Base-by-base conservation (phyloP, 2,888 invertebrate species). In the Agrochola macilenta region DNA sequence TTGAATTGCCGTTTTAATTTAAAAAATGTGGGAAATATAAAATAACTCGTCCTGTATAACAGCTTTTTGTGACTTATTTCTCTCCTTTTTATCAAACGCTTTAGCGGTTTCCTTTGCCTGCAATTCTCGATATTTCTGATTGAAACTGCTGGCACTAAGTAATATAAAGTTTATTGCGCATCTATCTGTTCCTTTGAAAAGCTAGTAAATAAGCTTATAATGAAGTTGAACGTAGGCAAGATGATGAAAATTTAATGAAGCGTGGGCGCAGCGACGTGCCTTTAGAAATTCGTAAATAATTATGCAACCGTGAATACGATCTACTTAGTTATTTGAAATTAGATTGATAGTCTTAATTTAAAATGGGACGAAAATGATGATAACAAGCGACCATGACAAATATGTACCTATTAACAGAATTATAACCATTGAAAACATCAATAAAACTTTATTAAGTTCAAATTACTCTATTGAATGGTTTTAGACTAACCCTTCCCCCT, bases 1-100 rank as follows among this genome's bases (percentile, higher is more conserved):
- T 66, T 58, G 26, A 5, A 66, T 66, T 46, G 7, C 11, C 20
- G 12, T 46, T 73, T 61, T 57, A 26, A 63, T 77, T 77, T 46
- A 35, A 26, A 66, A 72, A 82, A 69, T 2, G 52, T 52, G 23
- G 23, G 2, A 23, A 9, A 20, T 52, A 23, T 52, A 9, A 52
- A n/a, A n/a, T n/a, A n/a, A 52, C 52, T 52, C 0, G 3, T 23
- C 8, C 8, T 7, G 52, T 52, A 23, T 52, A 52, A 20, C 8
- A 20, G 20, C 35, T 14, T 58, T 46, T 0, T 57, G 26, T 39
- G 23, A 35, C 9, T 20, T 57, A 20, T 58, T 52, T 68, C 23
- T 23, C 20, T 60, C 23, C 4, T n/a, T 12, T 35, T 46, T 60
- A 69, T 74, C 23, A 49, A 81, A 58, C 11, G 17, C 60, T 68